A percentile compares a stretch with the other conserved stretches of the same genome.
Evolutionary conservation across 2,113 vertebrate species (phyloP).

Genomic region (Struthio camelus): DNA sequence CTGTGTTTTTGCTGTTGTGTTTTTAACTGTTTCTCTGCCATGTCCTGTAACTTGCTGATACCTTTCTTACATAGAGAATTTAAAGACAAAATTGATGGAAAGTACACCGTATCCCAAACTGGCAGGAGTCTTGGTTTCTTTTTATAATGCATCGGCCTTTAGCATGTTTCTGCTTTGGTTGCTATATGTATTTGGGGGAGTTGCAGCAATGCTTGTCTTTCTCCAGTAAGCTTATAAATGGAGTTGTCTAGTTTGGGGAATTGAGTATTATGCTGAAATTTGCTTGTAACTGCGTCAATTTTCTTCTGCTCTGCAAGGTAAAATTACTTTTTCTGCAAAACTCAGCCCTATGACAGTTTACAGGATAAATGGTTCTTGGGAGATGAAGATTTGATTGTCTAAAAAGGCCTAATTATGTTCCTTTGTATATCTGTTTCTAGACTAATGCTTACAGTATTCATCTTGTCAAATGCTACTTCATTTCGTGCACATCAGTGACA

Average conservation of each 20-base stretch:
- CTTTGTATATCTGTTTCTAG: not conserved
- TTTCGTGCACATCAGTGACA: not conserved
- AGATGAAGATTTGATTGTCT: not conserved
- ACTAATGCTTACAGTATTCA: not conserved
- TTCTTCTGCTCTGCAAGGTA: not conserved
- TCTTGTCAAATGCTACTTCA: not conserved
- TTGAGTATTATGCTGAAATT: not conserved
- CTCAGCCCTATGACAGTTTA: not conserved
- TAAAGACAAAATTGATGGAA: not conserved
- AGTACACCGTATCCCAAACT: fast-evolving
- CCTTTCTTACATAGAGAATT: not conserved
- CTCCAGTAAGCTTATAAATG: not conserved
- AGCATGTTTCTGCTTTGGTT: not conserved
- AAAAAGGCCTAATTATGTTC: not conserved
- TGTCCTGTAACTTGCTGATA: too few relatives aligned
- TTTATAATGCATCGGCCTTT: fast-evolving
- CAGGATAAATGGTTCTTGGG: not conserved
- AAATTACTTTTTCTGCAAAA: not conserved
- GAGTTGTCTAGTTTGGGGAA: not conserved
- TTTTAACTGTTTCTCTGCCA: not conserved
- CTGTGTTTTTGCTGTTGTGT: too few relatives aligned
- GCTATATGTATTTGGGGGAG: not conserved
- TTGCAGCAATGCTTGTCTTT: fast-evolving
- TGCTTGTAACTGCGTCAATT: not conserved
- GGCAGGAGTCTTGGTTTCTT: fast-evolving